Base-by-base conservation (phyloP, 1,140 invertebrate species). In the Halesus radiatus region DNA sequence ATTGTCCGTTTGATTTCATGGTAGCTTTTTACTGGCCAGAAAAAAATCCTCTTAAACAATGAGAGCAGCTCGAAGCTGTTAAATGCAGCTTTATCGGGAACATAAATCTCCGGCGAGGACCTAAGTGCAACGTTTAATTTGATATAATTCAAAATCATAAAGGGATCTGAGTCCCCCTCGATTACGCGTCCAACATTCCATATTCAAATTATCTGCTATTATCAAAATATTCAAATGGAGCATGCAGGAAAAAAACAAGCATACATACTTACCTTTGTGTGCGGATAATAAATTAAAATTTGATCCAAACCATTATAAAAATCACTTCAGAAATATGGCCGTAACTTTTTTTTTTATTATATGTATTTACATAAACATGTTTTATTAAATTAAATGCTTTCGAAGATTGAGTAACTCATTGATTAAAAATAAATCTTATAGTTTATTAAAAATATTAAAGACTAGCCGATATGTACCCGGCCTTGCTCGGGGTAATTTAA, bases 141-240 rank as follows among this genome's bases (percentile, higher is more conserved):
- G 53, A 75, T 58, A 75, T 75, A 58, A 75, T 75, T 75, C 72
- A 75, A 56, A 72, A 75, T 75, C 29, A 58, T 54, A 75, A 75
- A 75, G 18, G 72, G 53, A 16, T 26, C 18, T 16, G 37, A 58
- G 72, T 58, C 72, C 72, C 72, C 72, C 54, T 58, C 54, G 29
- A 37, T 75, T 56, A 18, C n/a, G 53, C 45, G 26, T 20, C 72
- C 52, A 37, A 16, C 23, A 54, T 75, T 60, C 23, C 52, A 18
- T 58, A 75, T 72, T 72, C 26, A 72, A 72, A 72, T 72, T 72
- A 72, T 56, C 72, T 56, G 45, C 72, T 32, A 56, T 75, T 58
- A 75, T 75, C 53, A 75, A 74, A 74, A 75, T 75, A 58, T 75
- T 75, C 8, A 56, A 75, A 75, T 56, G 72, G 72, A 75, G 53